Percentiles rank a stretch among this genome's conserved stretches.
Evolutionary conservation across 2,797 vertebrate species (phyloP).

Genomic region (Dicrostonyx torquatus): DNA sequence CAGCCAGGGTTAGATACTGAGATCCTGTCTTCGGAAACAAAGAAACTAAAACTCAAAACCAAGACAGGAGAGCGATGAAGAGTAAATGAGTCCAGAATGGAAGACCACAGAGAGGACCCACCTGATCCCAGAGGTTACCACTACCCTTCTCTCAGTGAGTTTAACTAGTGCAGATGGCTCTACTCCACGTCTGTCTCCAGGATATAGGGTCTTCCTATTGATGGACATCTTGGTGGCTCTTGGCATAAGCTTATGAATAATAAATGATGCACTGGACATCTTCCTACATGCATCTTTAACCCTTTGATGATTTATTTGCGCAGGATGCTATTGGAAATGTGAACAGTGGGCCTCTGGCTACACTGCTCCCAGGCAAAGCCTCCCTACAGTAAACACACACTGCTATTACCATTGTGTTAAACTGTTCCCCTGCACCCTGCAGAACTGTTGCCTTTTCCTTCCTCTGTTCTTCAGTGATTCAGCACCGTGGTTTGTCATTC

Average conservation of each 20-base stretch:
- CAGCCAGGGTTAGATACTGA: background rate
- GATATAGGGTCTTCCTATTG: background rate
- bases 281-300: background rate
- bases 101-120: background rate
- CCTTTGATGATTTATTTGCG: background rate
- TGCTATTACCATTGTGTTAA: fast-evolving
- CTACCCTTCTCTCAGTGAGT: fast-evolving
- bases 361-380: background rate
- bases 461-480: background rate
- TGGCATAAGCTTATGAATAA: background rate
- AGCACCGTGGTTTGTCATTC: background rate
- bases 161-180: background rate
- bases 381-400: background rate
- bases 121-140: fast-evolving
- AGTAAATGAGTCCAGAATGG: background rate
- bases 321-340: background rate
- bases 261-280: background rate
- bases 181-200: fast-evolving
- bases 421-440: fast-evolving
- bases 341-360: background rate
- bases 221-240: background rate
- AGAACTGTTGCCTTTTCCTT: background rate
- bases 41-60: background rate
- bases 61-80: background rate
- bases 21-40: background rate